phyloP scores from a whole-genome alignment of 2,113 vertebrate species.

The Aptenodytes patagonicus region DNA sequence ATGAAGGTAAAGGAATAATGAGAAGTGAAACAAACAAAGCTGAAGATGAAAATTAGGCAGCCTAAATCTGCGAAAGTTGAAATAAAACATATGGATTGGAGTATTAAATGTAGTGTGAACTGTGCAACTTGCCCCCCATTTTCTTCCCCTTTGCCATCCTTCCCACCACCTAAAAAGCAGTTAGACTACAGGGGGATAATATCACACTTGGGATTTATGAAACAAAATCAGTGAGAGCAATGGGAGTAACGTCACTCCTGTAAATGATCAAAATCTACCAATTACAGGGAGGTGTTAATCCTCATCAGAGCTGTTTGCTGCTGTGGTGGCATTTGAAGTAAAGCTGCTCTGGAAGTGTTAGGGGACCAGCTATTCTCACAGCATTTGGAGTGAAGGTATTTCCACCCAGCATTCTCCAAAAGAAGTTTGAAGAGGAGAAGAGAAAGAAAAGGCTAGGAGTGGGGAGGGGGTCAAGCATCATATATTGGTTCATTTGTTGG shows the following conservation, averaged over 20 bases:
- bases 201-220: constrained; percentile 58
- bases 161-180: constrained; percentile 46
- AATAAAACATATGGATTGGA: constrained; percentile 12
- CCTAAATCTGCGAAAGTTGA: constrained; percentile 49
- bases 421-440: not conserved
- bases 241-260: constrained; percentile 53
- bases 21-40: constrained; percentile 40
- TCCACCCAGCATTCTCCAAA: not conserved
- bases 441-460: not conserved
- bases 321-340: constrained; percentile 41
- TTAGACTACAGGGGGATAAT: constrained; percentile 46
- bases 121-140: not conserved
- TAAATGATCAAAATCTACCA: constrained; percentile 60
- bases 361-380: constrained; percentile 6
- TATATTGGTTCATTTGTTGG: not conserved
- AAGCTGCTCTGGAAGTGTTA: constrained; percentile 24
- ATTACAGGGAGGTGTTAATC: constrained; percentile 65
- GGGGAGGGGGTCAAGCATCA: not conserved
- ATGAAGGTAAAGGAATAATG: not conserved
- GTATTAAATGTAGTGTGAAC: not conserved
- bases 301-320: constrained; percentile 50
- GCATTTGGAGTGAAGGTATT: not conserved
- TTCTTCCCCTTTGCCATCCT: not conserved
- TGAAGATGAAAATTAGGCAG: constrained; percentile 41
- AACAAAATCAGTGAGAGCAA: constrained; percentile 55